Base-by-base conservation (phyloP, 2,113 vertebrate genomes). In the Malurus cyaneus region DNA sequence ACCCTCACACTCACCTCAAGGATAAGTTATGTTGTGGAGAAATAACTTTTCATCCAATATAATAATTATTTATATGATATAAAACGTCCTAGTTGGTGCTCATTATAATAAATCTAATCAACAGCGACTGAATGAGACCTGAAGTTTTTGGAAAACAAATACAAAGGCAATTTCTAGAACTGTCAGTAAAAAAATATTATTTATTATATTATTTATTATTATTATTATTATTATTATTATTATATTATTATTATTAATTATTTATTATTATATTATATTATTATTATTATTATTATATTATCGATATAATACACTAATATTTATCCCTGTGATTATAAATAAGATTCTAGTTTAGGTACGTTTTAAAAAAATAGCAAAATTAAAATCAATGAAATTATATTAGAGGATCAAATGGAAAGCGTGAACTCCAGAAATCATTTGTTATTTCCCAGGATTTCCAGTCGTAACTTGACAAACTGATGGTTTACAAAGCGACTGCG, bases 401-500 rank as follows among this genome's bases (percentile, higher is more conserved):
- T 29, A 53, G 47, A 62, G 15, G 47, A 34, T 85, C 47, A 59
- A 66, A 61, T 11, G 21, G 44, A 44, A 82, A 90, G 41, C 41
- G 41, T 52, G 19, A 71, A 69, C 31, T 8, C 5, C 36, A 24
- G 2, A 41, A 78, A 77, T 69, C 7, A 19, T 41, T 52, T 2
- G 6, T 10, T 6, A 10, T 59, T 84, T 41, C 41, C 39, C 74
- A 15, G 62, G 18, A 15, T 80, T 92, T 80, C 15, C 71, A 28
- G 52, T 15, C 24, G 39, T 6, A 14, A 32, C 41, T 44, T 7
- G 17, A 7, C 32, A 23, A 53, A 41, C 6, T 2, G 60, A 1
- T 0, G 11, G 46, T 5, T 69, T 24, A 3, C 17, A 16, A 21
- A 34, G 18, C 0, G 18, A 50, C 53, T 3, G 11, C 0, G 0